phyloP scores from a whole-genome alignment of 1,140 invertebrate species.

The Chymomyza costata region DNA sequence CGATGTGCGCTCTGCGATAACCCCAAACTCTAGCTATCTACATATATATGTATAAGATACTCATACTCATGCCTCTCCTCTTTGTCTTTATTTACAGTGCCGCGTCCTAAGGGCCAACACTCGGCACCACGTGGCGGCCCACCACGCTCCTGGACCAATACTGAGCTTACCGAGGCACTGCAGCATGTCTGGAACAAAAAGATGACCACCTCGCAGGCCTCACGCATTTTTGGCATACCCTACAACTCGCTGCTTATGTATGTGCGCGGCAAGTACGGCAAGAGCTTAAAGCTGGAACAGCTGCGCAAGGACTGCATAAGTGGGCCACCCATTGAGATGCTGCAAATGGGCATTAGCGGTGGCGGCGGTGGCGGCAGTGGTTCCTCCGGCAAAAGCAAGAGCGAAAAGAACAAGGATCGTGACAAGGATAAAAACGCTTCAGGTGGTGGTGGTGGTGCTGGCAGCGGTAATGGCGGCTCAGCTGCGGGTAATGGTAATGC shows the following conservation, averaged over 20 bases:
- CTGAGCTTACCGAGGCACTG: slow-evolving; percentile 89
- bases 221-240: slow-evolving; percentile 91
- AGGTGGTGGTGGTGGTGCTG: slow-evolving; percentile 8
- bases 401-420: slow-evolving; percentile 55
- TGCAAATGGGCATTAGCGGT: slow-evolving; percentile 79
- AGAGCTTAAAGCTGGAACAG: slow-evolving; percentile 90
- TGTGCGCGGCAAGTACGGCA: slow-evolving; percentile 93
- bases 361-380: slow-evolving; percentile 27
- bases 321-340: slow-evolving; percentile 81
- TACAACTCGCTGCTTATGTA: slow-evolving; percentile 95
- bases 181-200: slow-evolving; percentile 95
- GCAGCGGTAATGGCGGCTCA: slow-evolving; percentile 9
- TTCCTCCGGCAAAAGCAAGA: slow-evolving; percentile 33
- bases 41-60: background rate
- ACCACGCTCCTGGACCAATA: slow-evolving; percentile 92
- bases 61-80: slow-evolving; percentile 4
- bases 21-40: slow-evolving; percentile 9
- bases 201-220: slow-evolving; percentile 95
- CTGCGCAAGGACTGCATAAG: slow-evolving; percentile 90
- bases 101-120: slow-evolving; percentile 89
- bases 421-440: slow-evolving; percentile 50
- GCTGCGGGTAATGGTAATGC: slow-evolving; percentile 17
- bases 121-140: slow-evolving; percentile 91
- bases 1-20: slow-evolving; percentile 55
- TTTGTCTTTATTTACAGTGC: slow-evolving; percentile 75